phyloP scores from a whole-genome alignment of 2,113 vertebrate species.

The Cyanistes caeruleus region DNA sequence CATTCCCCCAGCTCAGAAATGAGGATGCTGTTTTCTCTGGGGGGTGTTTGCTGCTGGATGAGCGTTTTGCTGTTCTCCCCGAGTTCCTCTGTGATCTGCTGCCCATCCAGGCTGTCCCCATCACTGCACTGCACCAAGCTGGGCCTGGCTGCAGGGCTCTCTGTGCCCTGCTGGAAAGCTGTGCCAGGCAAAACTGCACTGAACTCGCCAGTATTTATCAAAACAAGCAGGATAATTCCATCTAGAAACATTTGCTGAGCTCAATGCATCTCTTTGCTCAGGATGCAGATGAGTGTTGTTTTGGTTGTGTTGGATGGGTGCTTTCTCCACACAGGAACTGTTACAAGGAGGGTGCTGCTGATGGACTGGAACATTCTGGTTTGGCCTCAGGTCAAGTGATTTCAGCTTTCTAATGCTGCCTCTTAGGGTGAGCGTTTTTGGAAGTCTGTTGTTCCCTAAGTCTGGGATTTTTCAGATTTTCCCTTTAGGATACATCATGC shows the following conservation, averaged over 20 bases:
- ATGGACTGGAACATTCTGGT: fast-evolving
- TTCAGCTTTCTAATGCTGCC: neutral
- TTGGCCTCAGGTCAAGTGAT: neutral
- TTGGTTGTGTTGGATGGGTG: neutral
- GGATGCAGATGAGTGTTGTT: fast-evolving
- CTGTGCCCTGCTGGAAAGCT: neutral
- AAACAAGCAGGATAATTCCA: neutral
- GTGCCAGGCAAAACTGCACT: neutral
- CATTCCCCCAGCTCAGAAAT: neutral
- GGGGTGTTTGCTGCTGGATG: neutral
- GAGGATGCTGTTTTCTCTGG: neutral
- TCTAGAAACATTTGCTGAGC: fast-evolving
- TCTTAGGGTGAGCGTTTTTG: neutral
- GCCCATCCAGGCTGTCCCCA: neutral
- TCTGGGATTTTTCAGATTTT: neutral
- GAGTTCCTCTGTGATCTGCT: neutral
- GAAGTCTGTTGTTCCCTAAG: neutral
- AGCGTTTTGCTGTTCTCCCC: fast-evolving
- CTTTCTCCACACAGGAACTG: neutral
- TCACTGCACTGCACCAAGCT: fast-evolving
- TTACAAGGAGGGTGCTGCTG: neutral
- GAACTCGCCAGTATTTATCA: neutral
- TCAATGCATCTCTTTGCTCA: fast-evolving
- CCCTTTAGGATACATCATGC: neutral
- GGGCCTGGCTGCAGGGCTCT: neutral